A percentile compares a stretch with the other conserved stretches of the same genome.
These are phyloP conservation scores for Hartigia nigra DNA, from an alignment of 2,888 invertebrate species.

Conservation along the genomic window DNA sequence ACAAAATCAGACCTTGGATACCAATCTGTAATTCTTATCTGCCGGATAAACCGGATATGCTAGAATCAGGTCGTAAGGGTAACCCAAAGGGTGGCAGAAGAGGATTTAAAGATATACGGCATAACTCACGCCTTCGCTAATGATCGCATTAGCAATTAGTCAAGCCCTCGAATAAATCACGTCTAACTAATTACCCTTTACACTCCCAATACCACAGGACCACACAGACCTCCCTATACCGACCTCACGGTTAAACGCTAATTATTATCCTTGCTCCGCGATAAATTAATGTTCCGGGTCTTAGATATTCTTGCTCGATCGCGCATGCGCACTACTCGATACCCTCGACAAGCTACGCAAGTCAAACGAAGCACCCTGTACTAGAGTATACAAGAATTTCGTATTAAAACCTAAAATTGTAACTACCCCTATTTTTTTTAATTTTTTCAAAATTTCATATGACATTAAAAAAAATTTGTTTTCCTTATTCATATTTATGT, in stretches of 20 bases:
- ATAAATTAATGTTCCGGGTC: slow-evolving; percentile 52
- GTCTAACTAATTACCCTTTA: slow-evolving; percentile 54
- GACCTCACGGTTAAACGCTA: slow-evolving; percentile 50
- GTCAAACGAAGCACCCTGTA: background rate
- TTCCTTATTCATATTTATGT: background rate
- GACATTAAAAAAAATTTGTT: no score
- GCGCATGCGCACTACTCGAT: background rate
- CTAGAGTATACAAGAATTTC: no score
- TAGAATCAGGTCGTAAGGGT: background rate
- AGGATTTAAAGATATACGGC: slow-evolving; percentile 9
- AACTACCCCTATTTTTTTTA: background rate
- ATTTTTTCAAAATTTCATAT: background rate
- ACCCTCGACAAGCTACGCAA: background rate
- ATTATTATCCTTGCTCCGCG: slow-evolving; percentile 53
- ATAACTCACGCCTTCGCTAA: slow-evolving; percentile 37
- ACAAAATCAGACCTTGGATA: background rate
- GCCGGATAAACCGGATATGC: background rate
- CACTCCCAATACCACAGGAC: slow-evolving; percentile 41
- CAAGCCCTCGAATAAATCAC: slow-evolving; percentile 48
- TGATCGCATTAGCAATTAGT: slow-evolving; percentile 53
- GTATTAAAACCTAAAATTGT: no score
- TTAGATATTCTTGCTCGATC: background rate
- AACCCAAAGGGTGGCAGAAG: slow-evolving; percentile 8
- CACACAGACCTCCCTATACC: slow-evolving; percentile 33
- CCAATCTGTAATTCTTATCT: no score